These are phyloP conservation scores for Pelmatolapia mariae DNA, from an alignment of 2,113 vertebrate genomes.

Conservation along the genomic window DNA sequence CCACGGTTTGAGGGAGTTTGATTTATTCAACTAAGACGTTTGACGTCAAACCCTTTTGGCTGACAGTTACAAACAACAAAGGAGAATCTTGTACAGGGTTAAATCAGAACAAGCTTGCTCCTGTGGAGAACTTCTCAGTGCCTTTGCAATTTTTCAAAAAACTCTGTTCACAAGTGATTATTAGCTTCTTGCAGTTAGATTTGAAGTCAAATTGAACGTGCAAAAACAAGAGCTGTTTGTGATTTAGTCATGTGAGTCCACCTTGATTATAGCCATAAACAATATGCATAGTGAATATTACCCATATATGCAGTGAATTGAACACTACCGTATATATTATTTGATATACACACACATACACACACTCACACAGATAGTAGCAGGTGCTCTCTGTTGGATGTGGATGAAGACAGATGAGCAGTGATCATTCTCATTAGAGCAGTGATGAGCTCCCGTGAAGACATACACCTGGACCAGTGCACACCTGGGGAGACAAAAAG, in stretches of 20 bases:
- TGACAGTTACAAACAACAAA: not conserved
- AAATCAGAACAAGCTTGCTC: slow-evolving; percentile 26
- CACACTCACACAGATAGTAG: slow-evolving; percentile 44
- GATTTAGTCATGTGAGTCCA: not conserved
- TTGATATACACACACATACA: not conserved
- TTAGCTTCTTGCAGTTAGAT: not conserved
- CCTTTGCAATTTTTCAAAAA: not conserved
- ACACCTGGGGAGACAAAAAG: slow-evolving; percentile 65
- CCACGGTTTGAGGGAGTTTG: not conserved
- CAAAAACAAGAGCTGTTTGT: not conserved
- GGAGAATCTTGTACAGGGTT: not conserved
- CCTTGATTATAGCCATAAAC: not conserved
- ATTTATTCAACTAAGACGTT: not conserved
- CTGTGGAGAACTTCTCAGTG: not conserved
- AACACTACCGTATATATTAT: not conserved
- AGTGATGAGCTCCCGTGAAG: slow-evolving; percentile 73
- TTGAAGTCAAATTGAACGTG: not conserved
- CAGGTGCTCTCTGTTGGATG: slow-evolving; percentile 75
- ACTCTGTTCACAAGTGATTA: not conserved
- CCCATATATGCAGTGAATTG: not conserved
- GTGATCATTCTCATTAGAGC: slow-evolving; percentile 73
- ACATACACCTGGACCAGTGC: slow-evolving; percentile 68
- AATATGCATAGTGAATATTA: not conserved
- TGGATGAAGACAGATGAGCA: slow-evolving; percentile 74
- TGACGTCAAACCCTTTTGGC: not conserved